These are phyloP conservation scores for Excalfactoria chinensis DNA, from an alignment of 2,113 vertebrate genomes.

Conservation along the genomic window DNA sequence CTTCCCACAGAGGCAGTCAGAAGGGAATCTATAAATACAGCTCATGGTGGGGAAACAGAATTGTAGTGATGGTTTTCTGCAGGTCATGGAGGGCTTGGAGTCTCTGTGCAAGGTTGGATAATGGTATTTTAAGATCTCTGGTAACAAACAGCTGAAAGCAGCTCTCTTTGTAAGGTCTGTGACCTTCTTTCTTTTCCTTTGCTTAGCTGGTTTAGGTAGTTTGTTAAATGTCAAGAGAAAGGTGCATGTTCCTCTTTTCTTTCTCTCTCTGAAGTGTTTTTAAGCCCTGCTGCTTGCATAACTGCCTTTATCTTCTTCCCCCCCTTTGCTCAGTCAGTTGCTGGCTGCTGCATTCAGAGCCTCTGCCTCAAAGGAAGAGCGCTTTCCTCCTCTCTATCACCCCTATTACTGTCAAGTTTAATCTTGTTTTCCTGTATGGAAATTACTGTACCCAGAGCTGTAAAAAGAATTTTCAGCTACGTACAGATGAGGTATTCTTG, in stretches of 20 bases:
- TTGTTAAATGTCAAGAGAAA: slow-evolving; percentile 52
- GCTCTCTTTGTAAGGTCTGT: not conserved
- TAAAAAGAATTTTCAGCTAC: slow-evolving; percentile 30
- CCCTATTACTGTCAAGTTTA: slow-evolving; percentile 54
- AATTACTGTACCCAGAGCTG: slow-evolving; percentile 45
- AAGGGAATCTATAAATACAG: not conserved
- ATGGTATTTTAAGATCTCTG: not conserved
- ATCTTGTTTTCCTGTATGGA: slow-evolving; percentile 47
- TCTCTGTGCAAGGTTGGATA: not conserved
- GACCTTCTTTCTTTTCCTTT: not conserved
- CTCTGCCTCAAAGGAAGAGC: slow-evolving; percentile 27
- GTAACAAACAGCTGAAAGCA: slow-evolving; percentile 15
- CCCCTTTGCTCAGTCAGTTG: not conserved
- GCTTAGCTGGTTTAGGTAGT: not conserved
- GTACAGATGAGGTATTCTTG: slow-evolving; percentile 16
- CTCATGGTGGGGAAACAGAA: not conserved
- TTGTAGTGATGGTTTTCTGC: not conserved
- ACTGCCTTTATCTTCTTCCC: not conserved
- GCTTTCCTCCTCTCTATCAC: not conserved
- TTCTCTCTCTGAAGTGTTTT: not conserved
- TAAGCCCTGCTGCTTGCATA: not conserved
- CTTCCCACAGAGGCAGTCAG: not conserved
- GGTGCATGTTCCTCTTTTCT: not conserved
- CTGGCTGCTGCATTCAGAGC: not conserved
- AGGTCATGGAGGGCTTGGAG: not conserved